Base-by-base conservation (phyloP, 2,113 vertebrate genomes). In the Emydocephalus ijimae region DNA sequence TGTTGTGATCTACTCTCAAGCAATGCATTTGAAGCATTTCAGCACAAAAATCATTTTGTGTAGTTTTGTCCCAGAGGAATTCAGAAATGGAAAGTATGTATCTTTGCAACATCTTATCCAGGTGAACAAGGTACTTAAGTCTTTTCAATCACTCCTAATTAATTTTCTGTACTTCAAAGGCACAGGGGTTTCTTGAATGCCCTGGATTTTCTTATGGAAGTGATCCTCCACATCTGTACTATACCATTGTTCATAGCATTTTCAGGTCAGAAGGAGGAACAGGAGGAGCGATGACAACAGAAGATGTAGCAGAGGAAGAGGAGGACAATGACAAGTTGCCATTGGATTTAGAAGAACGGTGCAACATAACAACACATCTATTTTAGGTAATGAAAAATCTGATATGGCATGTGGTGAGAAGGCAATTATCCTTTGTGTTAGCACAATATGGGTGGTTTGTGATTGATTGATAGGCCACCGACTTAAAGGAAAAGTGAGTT, bases 391-490 rank as follows among this genome's bases (percentile, higher is more conserved):
- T 92, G 91, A 95, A 94, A 96, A 93, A 86, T 93, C 56, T 93
- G 87, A 56, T 90, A 21, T 10, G 61, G 23, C 89, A 93, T 90
- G 52, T 90, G 81, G 92, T 64, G 85, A 26, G 45, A 95, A 93
- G 94, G 88, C 94, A 96, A 96, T 96, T 96, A 94, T 85, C 90
- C 57, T 89, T 91, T 90, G 56, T 92, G 93, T 96, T 95, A 97
- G 87, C 94, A 95, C 94, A 96, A 93, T 93, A 94, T 93, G 94
- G 45, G 85, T 95, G 64, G 52, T 59, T 93, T 94, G 61, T 39
- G 87, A 95, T 20, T 93, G 93, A 93, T n/a, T 96, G 90, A 93
- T 86, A 89, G 74, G 87, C 24, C 90, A 91, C 85, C 24, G 12
- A 43, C 26, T 93, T 91, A 93, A 85, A 85, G 55, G 93, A 96